Percentiles rank a stretch among this genome's conserved stretches.
Evolutionary conservation across 1,140 invertebrate species (phyloP).

Genomic region (Stegodyphus mimosarum): DNA sequence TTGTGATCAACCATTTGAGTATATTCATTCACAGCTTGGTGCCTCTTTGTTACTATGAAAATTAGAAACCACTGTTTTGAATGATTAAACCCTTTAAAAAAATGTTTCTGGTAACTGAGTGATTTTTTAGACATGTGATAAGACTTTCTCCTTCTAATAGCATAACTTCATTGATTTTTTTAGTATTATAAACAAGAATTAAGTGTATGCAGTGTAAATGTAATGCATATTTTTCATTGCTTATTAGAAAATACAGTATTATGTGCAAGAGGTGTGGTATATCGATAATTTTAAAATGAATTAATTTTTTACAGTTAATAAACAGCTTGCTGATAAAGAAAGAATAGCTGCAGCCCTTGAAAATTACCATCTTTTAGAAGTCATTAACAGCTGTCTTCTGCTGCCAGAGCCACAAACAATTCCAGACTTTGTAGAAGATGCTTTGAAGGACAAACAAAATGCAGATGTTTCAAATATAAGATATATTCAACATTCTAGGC

Average conservation of each 20-base stretch:
- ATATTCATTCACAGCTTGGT: too few species aligned
- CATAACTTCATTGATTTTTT: too few species aligned
- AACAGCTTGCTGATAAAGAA: conserved; percentile 98
- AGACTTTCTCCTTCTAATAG: too few species aligned
- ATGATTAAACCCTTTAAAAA: too few species aligned
- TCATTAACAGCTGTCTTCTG: conserved; percentile 90
- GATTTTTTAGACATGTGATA: too few species aligned
- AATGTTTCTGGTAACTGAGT: too few species aligned
- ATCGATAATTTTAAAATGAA: neutral
- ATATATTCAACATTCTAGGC: conserved; percentile 39
- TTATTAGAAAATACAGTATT: neutral
- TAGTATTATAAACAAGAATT: too few species aligned
- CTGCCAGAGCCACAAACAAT: conserved; percentile 5
- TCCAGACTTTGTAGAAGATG: conserved; percentile 27
- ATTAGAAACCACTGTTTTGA: too few species aligned
- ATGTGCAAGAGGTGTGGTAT: neutral
- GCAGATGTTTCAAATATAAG: conserved; percentile 25
- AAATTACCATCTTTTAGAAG: conserved; percentile 88
- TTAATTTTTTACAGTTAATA: conserved; percentile 79
- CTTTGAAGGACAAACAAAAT: conserved; percentile 4
- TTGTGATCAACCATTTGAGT: too few species aligned
- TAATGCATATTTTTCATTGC: too few species aligned
- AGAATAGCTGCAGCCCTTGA: conserved; percentile 96
- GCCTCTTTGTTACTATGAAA: too few species aligned
- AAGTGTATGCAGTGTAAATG: too few species aligned